These are phyloP conservation scores for Pomacea canaliculata DNA, from an alignment of 2,888 invertebrate genomes.

Conservation along the genomic window DNA sequence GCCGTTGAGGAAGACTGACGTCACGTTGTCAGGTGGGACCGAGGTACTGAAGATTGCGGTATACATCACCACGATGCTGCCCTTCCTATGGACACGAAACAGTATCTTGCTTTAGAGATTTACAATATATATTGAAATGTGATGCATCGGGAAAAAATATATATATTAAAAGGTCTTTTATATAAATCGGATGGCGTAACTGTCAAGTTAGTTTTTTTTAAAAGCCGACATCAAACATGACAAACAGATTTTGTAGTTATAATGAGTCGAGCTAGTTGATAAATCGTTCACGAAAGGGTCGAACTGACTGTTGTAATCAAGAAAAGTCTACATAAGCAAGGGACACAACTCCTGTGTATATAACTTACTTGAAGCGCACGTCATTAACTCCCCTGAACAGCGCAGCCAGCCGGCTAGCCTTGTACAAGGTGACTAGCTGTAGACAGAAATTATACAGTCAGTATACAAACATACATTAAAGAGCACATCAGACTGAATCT, in stretches of 20 bases:
- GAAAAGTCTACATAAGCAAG: too few species aligned
- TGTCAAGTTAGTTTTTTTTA: too few species aligned
- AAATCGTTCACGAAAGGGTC: too few species aligned
- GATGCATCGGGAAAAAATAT: background rate
- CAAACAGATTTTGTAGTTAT: too few species aligned
- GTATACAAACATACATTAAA: too few species aligned
- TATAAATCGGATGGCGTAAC: background rate
- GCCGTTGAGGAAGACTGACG: background rate
- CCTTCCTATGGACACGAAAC: conserved; percentile 11
- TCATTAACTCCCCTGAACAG: background rate
- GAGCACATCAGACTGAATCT: too few species aligned
- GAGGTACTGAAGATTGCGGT: conserved; percentile 2
- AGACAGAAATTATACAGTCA: background rate
- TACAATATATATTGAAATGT: background rate
- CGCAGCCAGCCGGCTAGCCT: background rate
- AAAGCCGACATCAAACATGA: too few species aligned
- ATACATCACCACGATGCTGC: conserved; percentile 26
- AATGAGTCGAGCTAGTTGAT: too few species aligned
- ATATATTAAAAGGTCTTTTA: background rate
- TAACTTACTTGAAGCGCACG: conserved; percentile 6
- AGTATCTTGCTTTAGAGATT: background rate
- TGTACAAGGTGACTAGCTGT: background rate
- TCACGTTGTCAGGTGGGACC: conserved; percentile 20
- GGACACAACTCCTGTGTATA: too few species aligned
- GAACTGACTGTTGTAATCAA: too few species aligned